A percentile compares a stretch with the other conserved stretches of the same genome.
phyloP scores from a whole-genome alignment of 2,797 vertebrate genomes.

The Phrynocephalus vlangalii region DNA sequence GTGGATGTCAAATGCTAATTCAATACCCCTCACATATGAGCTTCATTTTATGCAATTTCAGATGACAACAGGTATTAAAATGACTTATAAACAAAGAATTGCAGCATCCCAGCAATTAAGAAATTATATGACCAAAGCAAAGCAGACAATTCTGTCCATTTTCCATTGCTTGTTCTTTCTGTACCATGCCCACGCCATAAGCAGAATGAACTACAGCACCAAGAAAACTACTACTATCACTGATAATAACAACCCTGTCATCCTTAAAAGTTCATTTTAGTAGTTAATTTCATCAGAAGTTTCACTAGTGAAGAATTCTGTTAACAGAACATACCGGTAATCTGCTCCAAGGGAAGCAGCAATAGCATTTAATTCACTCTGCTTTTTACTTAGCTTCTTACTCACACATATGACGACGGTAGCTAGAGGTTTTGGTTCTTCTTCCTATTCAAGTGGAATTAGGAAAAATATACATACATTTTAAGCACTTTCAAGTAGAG shows the following conservation, averaged over 20 bases:
- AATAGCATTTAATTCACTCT: conserved; percentile 89
- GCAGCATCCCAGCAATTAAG: neutral
- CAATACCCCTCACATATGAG: neutral
- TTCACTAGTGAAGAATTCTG: neutral
- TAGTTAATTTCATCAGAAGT: neutral
- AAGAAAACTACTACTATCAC: neutral
- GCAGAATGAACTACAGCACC: neutral
- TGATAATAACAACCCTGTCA: neutral
- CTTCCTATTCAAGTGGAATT: conserved; percentile 64
- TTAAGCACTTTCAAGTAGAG: conserved; percentile 13
- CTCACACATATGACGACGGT: conserved; percentile 91
- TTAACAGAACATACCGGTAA: conserved; percentile 85
- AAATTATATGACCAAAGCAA: conserved; percentile 9
- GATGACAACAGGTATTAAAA: neutral
- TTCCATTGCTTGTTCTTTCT: neutral
- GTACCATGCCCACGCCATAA: neutral
- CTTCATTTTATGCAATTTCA: neutral
- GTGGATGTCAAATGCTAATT: neutral
- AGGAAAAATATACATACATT: conserved; percentile 4
- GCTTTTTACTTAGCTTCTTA: conserved; percentile 93
- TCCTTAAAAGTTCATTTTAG: neutral
- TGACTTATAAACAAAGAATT: neutral
- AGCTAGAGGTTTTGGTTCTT: conserved; percentile 79
- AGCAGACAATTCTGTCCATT: neutral
- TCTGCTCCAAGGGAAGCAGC: conserved; percentile 95